Evolutionary conservation across 2,888 invertebrate species (phyloP).

Genomic region (Sphecodes monilicornis): DNA sequence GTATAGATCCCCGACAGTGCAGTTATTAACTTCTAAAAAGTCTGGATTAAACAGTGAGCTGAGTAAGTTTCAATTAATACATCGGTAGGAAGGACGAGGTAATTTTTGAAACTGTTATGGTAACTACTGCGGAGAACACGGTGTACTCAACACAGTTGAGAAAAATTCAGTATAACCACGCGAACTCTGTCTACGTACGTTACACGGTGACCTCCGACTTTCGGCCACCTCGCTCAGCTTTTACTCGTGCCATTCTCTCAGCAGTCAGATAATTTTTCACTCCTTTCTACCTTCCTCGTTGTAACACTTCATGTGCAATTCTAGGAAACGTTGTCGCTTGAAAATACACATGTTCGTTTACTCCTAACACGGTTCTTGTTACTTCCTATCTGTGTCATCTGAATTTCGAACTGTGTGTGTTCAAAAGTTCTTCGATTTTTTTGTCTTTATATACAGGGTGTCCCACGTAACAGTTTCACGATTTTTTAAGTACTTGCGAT

Average conservation of each 20-base stretch:
- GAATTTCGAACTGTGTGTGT: neutral
- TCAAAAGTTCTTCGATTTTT: neutral
- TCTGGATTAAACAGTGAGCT: neutral
- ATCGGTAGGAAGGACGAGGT: neutral
- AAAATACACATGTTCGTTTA: neutral
- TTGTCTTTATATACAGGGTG: neutral
- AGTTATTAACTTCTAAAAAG: neutral
- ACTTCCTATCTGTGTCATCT: neutral
- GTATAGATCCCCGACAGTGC: neutral
- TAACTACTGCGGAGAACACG: neutral
- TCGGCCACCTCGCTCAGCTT: neutral
- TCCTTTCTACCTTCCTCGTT: neutral
- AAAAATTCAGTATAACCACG: neutral
- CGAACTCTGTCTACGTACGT: neutral
- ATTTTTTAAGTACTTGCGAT: no score
- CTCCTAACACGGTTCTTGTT: neutral
- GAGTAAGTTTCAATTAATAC: neutral
- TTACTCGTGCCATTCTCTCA: constrained; percentile 3
- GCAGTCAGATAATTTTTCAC: neutral
- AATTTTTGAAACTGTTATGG: neutral
- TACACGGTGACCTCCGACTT: neutral
- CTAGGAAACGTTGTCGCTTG: neutral
- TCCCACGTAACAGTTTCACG: no score
- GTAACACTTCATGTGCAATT: constrained; percentile 5
- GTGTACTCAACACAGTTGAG: neutral